Percentiles rank a stretch among this genome's conserved stretches.
These are phyloP conservation scores for Craseonycteris thonglongyai DNA, from an alignment of 2,113 vertebrate genomes.

Conservation along the genomic window DNA sequence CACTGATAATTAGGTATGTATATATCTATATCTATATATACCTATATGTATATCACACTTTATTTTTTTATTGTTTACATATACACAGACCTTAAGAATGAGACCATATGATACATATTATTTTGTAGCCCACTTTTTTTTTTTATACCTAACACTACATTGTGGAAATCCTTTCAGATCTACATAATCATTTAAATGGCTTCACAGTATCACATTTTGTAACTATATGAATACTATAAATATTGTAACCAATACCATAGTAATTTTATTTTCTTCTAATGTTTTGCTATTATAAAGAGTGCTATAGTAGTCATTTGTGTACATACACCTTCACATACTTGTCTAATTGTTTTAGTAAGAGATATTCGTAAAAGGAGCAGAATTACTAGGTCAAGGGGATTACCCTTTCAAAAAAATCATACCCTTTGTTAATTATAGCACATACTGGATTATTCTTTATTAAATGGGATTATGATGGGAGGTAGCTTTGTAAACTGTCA, in stretches of 20 bases:
- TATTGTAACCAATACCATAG: background rate
- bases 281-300: conserved; percentile 24
- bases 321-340: background rate
- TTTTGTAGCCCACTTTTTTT: background rate
- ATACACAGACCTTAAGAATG: background rate
- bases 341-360: conserved; percentile 18
- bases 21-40: no score
- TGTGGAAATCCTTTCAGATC: conserved; percentile 4
- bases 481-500: conserved; percentile 12
- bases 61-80: background rate
- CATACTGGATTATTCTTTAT: conserved; percentile 12
- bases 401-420: background rate
- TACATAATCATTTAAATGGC: background rate
- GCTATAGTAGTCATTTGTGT: background rate
- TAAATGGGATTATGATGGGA: conserved; percentile 14
- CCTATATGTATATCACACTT: background rate
- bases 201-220: conserved; percentile 12
- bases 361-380: background rate
- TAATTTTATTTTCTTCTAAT: conserved; percentile 17
- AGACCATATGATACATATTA: background rate
- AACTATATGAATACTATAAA: background rate
- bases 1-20: conserved; percentile 2
- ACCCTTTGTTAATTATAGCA: background rate
- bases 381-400: conserved; percentile 29
- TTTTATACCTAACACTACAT: background rate